These are phyloP conservation scores for Nasonovia ribisnigri DNA, from an alignment of 2,888 invertebrate genomes.

Conservation along the genomic window DNA sequence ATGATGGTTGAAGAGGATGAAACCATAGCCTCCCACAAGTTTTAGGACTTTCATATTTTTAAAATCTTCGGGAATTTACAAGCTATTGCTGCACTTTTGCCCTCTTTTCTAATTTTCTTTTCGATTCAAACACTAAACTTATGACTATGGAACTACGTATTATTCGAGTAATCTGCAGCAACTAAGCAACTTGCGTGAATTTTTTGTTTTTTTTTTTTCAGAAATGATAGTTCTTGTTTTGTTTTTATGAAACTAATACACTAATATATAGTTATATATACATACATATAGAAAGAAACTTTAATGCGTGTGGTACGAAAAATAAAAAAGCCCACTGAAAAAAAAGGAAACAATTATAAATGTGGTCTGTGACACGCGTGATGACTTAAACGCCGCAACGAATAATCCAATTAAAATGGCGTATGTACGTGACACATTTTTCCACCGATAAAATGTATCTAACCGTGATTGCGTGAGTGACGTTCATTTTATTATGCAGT, in stretches of 20 bases:
- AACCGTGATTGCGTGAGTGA: not conserved
- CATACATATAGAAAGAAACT: not conserved
- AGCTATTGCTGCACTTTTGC: not conserved
- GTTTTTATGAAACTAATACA: not conserved
- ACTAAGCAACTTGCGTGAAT: not conserved
- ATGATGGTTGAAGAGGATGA: not conserved
- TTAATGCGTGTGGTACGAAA: not conserved
- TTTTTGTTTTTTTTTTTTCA: not conserved
- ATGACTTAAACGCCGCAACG: not conserved
- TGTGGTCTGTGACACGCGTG: not conserved
- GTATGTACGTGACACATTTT: conserved; percentile 17
- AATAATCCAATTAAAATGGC: not conserved
- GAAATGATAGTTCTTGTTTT: not conserved
- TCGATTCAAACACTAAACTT: not conserved
- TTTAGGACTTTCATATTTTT: not conserved
- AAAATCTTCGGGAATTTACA: not conserved
- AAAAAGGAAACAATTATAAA: not conserved
- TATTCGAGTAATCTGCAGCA: not conserved
- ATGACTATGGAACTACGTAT: not conserved
- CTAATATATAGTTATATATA: not conserved
- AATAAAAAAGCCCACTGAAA: not conserved
- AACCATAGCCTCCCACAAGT: not conserved
- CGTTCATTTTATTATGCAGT: not conserved
- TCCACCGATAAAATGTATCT: not conserved
- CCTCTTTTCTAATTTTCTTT: not conserved